phyloP scores from a whole-genome alignment of 2,113 vertebrate species.

The Daboia siamensis region DNA sequence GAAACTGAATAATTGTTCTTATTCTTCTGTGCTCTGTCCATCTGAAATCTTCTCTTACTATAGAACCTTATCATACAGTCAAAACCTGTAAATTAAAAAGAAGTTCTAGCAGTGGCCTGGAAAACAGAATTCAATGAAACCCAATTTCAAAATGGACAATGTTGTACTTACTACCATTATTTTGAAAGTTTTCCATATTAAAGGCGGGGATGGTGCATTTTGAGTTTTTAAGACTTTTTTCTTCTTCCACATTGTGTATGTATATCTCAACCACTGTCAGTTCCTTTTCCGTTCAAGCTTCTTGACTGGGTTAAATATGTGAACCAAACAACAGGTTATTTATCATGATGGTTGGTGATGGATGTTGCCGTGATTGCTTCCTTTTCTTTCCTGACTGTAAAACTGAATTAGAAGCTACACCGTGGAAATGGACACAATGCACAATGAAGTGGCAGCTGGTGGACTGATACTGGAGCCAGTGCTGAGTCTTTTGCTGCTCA shows the following conservation, averaged over 20 bases:
- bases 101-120: not conserved
- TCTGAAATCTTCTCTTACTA: not conserved
- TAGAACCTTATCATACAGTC: not conserved
- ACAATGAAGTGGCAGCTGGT: conserved; percentile 66
- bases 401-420: conserved; percentile 66
- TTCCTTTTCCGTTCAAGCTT: conserved; percentile 38
- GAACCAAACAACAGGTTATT: conserved; percentile 60
- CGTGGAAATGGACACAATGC: conserved; percentile 61
- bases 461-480: conserved; percentile 53
- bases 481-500: conserved; percentile 50
- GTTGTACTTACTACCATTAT: not conserved
- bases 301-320: conserved; percentile 52
- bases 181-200: not conserved
- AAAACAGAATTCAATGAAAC: not conserved
- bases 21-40: not conserved
- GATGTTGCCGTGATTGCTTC: conserved; percentile 56
- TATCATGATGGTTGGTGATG: conserved; percentile 60
- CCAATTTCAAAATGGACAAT: not conserved
- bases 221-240: not conserved
- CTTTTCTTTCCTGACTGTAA: conserved; percentile 62
- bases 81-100: not conserved
- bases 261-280: not conserved
- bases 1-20: not conserved
- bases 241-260: not conserved
- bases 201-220: not conserved